Percentiles rank a stretch among this genome's conserved stretches.
These are phyloP conservation scores for Serinus canaria DNA, from an alignment of 2,113 vertebrate genomes.

Conservation along the genomic window DNA sequence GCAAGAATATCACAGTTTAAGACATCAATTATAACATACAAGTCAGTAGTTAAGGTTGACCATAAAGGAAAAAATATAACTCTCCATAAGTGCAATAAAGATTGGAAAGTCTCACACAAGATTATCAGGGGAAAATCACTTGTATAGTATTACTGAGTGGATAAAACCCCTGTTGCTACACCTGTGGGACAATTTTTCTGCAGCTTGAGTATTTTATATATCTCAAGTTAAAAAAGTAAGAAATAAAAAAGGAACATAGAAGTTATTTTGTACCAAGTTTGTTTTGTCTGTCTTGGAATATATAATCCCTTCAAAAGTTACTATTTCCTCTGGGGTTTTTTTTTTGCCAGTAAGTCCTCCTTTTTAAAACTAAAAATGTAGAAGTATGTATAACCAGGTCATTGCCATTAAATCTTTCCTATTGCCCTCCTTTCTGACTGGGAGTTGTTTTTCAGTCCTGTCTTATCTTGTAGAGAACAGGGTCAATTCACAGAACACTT, in stretches of 20 bases:
- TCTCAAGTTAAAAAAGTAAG: background rate
- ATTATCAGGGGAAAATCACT: background rate
- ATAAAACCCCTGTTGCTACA: background rate
- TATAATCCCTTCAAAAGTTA: background rate
- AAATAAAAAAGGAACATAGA: background rate
- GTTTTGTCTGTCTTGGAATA: background rate
- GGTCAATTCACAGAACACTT: background rate
- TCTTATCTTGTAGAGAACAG: background rate
- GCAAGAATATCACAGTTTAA: background rate
- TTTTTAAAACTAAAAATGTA: background rate
- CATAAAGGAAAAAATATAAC: background rate
- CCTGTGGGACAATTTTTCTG: background rate
- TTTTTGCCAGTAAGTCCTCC: background rate
- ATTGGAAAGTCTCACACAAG: background rate
- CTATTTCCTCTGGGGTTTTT: background rate
- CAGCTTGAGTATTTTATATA: background rate
- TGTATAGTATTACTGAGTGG: background rate
- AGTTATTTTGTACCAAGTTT: background rate
- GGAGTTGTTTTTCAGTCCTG: background rate
- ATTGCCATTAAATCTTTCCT: background rate
- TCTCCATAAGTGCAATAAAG: fast-evolving
- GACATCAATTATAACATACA: background rate
- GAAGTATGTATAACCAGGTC: background rate
- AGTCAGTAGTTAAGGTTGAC: background rate
- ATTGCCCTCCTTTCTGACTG: background rate